Conservation (phyloP, 2,797 vertebrate genomes). For the Tokudaia muenninki region DNA sequence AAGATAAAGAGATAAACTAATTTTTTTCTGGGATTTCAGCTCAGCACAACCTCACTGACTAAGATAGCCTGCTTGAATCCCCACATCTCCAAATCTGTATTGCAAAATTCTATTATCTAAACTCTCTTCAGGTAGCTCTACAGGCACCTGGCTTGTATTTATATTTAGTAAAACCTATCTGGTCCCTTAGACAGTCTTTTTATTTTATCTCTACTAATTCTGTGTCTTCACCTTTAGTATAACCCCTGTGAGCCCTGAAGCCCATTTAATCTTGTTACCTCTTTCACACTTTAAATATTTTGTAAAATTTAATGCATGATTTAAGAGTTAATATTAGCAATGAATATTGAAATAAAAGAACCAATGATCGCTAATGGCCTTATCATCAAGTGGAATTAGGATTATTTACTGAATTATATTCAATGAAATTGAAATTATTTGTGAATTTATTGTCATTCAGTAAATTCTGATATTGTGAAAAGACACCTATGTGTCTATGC, state of each 20-base stretch:
- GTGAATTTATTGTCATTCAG: not conserved
- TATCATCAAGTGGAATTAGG: not conserved
- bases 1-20: too few relatives aligned
- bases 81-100: not conserved
- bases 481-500: not conserved
- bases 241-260: not conserved
- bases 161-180: not conserved
- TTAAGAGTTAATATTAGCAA: not conserved
- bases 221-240: too few relatives aligned
- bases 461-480: not conserved
- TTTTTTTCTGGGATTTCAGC: not conserved
- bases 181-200: not conserved
- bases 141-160: not conserved
- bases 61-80: not conserved
- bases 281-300: not conserved
- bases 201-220: not conserved
- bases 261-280: not conserved
- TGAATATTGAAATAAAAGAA: not conserved
- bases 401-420: not conserved
- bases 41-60: not conserved
- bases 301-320: not conserved
- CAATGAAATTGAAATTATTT: not conserved
- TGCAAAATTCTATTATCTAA: not conserved
- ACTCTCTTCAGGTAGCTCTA: not conserved
- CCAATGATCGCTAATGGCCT: not conserved